Evolutionary conservation across 2,113 vertebrate genomes (phyloP).

Genomic region (Notiomystis cincta): DNA sequence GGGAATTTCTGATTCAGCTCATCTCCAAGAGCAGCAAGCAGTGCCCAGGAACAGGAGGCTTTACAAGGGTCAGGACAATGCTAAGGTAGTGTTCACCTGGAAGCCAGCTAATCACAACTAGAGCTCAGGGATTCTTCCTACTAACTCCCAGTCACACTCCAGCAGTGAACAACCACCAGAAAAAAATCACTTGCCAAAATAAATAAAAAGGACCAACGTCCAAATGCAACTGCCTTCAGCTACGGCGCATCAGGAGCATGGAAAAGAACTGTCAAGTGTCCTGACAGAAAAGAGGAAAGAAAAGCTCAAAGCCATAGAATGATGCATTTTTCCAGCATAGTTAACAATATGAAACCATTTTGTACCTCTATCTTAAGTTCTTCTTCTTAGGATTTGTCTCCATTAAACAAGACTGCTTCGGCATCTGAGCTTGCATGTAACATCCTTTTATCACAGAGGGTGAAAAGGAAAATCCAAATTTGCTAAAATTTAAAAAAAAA

Average conservation of each 20-base stretch:
- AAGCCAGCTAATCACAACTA: not conserved
- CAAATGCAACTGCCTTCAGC: not conserved
- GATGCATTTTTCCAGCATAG: fast-evolving
- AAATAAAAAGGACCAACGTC: not conserved
- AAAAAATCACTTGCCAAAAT: not conserved
- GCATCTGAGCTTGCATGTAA: not conserved
- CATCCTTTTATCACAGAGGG: not conserved
- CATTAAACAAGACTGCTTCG: not conserved
- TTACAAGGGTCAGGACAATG: fast-evolving
- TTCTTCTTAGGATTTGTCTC: not conserved
- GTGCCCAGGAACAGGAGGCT: not conserved
- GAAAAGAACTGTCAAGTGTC: not conserved
- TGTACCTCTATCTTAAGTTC: not conserved
- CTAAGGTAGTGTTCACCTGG: not conserved
- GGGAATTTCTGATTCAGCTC: not conserved
- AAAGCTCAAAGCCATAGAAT: not conserved
- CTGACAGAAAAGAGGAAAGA: not conserved
- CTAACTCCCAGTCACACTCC: not conserved
- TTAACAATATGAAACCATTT: not conserved
- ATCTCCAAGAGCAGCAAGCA: not conserved
- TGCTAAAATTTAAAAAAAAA: no score
- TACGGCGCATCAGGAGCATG: not conserved
- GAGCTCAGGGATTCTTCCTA: not conserved
- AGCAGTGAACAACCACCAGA: not conserved
- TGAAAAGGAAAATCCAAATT: not conserved